Conservation (phyloP, 2,113 vertebrate genomes). For the Tonatia bakeri region DNA sequence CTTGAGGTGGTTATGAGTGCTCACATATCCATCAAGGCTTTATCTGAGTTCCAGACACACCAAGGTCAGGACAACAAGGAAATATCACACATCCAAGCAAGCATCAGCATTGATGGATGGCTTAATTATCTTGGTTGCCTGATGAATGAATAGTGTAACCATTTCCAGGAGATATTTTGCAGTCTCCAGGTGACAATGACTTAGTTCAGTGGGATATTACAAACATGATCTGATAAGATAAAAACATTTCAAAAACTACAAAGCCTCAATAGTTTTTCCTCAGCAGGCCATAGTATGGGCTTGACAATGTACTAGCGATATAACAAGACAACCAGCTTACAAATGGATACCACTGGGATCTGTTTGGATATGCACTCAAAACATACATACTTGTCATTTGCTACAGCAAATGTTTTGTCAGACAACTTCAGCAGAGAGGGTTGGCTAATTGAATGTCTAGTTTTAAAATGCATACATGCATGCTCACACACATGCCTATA, state of each 20-base stretch:
- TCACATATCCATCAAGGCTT: constrained; percentile 67
- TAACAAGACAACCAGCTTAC: constrained; percentile 59
- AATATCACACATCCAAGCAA: constrained; percentile 35
- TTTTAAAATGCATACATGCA: constrained; percentile 15
- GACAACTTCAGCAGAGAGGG: constrained; percentile 46
- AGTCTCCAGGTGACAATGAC: constrained; percentile 65
- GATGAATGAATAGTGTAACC: constrained; percentile 60
- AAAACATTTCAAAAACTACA: constrained; percentile 25
- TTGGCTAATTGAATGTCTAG: constrained; percentile 51
- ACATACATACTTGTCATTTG: constrained; percentile 40
- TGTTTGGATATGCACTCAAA: constrained; percentile 23
- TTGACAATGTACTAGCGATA: constrained; percentile 52
- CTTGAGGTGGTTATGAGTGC: constrained; percentile 62
- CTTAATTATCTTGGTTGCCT: constrained; percentile 75
- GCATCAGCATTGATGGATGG: constrained; percentile 73
- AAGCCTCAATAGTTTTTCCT: constrained; percentile 38
- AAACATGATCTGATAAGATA: constrained; percentile 65
- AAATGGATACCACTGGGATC: constrained; percentile 35
- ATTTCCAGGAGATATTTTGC: constrained; percentile 49
- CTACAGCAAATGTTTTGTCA: constrained; percentile 46
- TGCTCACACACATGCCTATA: background rate
- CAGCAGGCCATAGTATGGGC: background rate
- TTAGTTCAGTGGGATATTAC: constrained; percentile 64
- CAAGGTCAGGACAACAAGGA: constrained; percentile 77
- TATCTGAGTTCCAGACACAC: constrained; percentile 48